Percentiles rank a stretch among this genome's conserved stretches.
These are phyloP conservation scores for Carassius auratus DNA, from an alignment of 2,113 vertebrate genomes.

Conservation along the genomic window DNA sequence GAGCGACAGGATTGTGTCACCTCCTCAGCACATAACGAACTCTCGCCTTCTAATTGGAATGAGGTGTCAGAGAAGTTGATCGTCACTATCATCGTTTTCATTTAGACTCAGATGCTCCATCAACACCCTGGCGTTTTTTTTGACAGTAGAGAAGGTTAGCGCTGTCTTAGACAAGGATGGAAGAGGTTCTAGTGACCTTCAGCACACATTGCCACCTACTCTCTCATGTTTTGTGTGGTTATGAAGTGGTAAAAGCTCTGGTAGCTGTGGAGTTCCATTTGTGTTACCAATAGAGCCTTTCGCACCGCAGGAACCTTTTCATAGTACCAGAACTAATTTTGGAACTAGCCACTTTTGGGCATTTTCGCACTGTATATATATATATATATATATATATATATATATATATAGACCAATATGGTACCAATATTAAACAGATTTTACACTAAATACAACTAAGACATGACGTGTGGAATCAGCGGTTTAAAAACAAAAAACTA, in stretches of 20 bases:
- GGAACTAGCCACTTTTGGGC: too few relatives aligned
- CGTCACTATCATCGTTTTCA: slow-evolving; percentile 64
- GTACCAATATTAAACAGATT: neutral
- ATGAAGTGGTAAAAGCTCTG: neutral
- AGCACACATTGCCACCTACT: slow-evolving; percentile 95
- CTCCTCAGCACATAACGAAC: slow-evolving; percentile 50
- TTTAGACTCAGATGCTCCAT: slow-evolving; percentile 15
- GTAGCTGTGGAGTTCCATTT: neutral
- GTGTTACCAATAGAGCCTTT: neutral
- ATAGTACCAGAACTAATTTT: too few relatives aligned
- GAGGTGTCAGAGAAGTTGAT: slow-evolving; percentile 69
- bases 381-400: too few relatives aligned
- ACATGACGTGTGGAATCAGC: neutral
- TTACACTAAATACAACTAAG: neutral
- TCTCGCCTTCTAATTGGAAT: slow-evolving; percentile 69
- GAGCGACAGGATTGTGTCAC: slow-evolving; percentile 69
- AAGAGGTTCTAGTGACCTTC: slow-evolving; percentile 81
- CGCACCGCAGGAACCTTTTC: too few relatives aligned
- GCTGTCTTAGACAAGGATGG: slow-evolving; percentile 64
- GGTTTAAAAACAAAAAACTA: neutral
- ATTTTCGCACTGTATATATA: too few relatives aligned
- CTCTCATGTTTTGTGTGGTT: slow-evolving; percentile 84
- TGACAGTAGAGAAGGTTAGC: slow-evolving; percentile 15
- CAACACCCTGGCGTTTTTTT: neutral
- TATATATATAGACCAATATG: neutral